Conservation (phyloP, 2,888 invertebrate genomes). For the Eupelmus urozonus region DNA sequence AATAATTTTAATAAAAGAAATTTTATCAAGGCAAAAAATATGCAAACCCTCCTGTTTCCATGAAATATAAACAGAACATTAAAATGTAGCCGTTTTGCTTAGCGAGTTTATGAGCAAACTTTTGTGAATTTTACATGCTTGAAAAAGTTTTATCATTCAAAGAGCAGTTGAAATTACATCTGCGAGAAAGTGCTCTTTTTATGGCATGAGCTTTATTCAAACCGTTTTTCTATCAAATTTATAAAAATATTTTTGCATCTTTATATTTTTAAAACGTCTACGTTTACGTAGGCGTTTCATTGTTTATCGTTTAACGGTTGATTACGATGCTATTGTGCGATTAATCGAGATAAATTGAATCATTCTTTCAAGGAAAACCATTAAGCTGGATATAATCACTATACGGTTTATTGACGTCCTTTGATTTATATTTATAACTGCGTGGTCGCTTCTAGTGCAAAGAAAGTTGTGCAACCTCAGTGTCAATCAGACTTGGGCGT, state of each 20-base stretch:
- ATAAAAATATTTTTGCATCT: no score
- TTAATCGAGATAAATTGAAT: constrained; percentile 8
- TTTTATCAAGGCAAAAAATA: no score
- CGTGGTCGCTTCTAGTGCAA: background rate
- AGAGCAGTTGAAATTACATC: background rate
- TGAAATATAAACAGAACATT: no score
- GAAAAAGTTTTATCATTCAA: background rate
- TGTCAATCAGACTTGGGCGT: background rate
- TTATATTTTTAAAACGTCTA: no score
- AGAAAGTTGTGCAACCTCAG: background rate
- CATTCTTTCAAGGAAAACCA: background rate
- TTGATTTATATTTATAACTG: background rate
- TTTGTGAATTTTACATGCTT: background rate
- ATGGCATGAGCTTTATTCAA: no score
- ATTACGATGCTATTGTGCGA: no score
- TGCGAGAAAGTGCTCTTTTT: no score
- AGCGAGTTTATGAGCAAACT: background rate
- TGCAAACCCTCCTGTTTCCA: no score
- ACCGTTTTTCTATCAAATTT: no score
- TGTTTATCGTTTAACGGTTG: no score
- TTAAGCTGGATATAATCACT: background rate
- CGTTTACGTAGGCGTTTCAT: no score
- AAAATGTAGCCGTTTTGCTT: background rate
- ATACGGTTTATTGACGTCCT: background rate
- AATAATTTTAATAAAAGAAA: no score